These are phyloP conservation scores for Teleogryllus oceanicus DNA, from an alignment of 2,888 invertebrate genomes.

Conservation along the genomic window DNA sequence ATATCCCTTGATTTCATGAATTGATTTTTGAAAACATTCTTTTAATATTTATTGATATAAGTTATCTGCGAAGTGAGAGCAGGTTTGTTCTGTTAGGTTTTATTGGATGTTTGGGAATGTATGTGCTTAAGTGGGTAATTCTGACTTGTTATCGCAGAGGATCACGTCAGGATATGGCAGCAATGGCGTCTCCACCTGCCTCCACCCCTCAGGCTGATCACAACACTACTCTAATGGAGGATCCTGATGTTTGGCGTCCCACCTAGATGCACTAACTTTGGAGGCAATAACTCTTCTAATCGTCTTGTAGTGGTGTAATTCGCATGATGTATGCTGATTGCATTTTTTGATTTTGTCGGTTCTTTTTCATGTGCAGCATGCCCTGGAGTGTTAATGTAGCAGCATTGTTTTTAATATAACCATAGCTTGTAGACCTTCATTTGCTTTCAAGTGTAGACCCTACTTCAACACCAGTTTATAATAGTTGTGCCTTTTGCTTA, in stretches of 20 bases:
- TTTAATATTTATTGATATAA: too few relatives aligned
- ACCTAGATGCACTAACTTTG: slow-evolving; percentile 57
- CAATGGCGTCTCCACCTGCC: slow-evolving; percentile 67
- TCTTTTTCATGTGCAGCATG: background rate
- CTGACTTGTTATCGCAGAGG: slow-evolving; percentile 56
- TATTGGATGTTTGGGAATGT: too few relatives aligned
- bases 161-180: slow-evolving; percentile 79
- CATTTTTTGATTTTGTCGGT: slow-evolving; percentile 26
- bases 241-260: slow-evolving; percentile 90
- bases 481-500: too few relatives aligned
- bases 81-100: too few relatives aligned
- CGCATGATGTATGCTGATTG: slow-evolving; percentile 33
- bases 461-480: too few relatives aligned
- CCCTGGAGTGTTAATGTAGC: too few relatives aligned
- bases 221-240: slow-evolving; percentile 83
- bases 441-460: too few relatives aligned
- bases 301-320: slow-evolving; percentile 39
- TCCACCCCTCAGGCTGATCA: slow-evolving; percentile 56
- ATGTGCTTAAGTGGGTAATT: background rate
- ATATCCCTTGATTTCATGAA: too few relatives aligned
- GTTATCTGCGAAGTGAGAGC: too few relatives aligned
- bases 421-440: too few relatives aligned
- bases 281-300: slow-evolving; percentile 45
- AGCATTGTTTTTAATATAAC: too few relatives aligned
- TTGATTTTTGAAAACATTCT: too few relatives aligned